Percentiles rank a stretch among this genome's conserved stretches.
These are phyloP conservation scores for Echinops telfairi DNA, from an alignment of 2,113 vertebrate genomes.

Conservation along the genomic window DNA sequence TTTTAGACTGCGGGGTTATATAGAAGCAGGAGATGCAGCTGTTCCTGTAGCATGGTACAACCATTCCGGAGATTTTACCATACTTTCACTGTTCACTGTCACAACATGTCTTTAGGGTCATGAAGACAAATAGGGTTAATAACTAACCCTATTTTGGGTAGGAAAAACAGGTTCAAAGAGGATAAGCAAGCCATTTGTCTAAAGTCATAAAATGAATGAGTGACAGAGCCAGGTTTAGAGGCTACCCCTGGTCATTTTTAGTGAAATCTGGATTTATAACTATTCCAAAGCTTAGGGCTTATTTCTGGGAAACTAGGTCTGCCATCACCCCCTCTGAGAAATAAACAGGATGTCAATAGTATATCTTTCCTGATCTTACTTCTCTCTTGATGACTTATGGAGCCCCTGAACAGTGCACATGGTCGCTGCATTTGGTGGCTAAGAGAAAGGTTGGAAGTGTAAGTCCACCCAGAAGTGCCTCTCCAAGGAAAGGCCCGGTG, in stretches of 20 bases:
- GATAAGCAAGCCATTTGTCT: neutral
- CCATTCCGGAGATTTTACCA: conserved; percentile 8
- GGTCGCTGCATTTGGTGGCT: neutral
- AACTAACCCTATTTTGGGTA: neutral
- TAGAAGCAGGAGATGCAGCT: neutral
- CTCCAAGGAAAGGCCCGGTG: neutral
- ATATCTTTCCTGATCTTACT: neutral
- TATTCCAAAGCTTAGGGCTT: neutral
- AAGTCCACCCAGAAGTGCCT: neutral
- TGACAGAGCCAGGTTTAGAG: neutral
- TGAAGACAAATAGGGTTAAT: too few relatives aligned
- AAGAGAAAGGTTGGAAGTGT: neutral
- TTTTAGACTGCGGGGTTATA: neutral
- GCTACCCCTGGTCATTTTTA: neutral
- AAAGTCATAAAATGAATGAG: neutral
- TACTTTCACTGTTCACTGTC: neutral
- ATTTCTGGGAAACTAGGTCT: neutral
- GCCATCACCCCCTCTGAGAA: neutral
- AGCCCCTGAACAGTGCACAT: neutral
- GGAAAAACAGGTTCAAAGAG: neutral
- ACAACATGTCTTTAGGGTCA: neutral
- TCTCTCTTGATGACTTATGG: neutral
- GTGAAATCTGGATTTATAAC: neutral
- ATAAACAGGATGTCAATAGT: neutral
- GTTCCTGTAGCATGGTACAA: neutral